Percentiles rank a stretch among this genome's conserved stretches.
phyloP scores from a whole-genome alignment of 2,888 invertebrate genomes.

The Mimachlamys varia region DNA sequence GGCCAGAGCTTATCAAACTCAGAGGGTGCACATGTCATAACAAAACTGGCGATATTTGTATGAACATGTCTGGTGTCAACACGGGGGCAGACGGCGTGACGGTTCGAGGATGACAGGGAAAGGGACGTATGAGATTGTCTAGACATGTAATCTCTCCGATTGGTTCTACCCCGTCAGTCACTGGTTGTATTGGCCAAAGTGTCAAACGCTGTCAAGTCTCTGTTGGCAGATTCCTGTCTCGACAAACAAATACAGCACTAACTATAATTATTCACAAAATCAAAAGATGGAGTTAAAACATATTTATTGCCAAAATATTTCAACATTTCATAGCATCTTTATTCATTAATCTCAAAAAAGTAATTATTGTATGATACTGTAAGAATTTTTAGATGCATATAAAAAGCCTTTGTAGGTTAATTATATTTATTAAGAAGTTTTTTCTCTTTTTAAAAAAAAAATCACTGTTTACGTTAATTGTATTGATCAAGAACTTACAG shows the following conservation, averaged over 20 bases:
- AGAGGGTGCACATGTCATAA: background rate
- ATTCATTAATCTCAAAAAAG: background rate
- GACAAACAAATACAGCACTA: background rate
- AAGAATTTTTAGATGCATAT: no score
- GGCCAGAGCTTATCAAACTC: background rate
- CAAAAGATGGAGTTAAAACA: background rate
- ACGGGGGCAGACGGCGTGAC: background rate
- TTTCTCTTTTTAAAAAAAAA: background rate
- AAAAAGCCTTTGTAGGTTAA: no score
- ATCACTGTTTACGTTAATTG: no score
- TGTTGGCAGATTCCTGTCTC: background rate
- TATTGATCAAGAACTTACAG: background rate
- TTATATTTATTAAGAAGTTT: background rate
- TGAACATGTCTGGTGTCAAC: background rate
- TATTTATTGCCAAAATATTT: background rate
- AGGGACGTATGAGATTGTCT: background rate
- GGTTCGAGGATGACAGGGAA: background rate
- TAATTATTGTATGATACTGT: no score
- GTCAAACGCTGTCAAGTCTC: background rate
- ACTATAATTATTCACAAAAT: background rate
- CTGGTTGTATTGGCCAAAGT: background rate
- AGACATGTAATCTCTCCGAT: background rate
- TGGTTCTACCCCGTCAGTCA: background rate
- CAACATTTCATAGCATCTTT: background rate
- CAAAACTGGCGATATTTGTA: background rate